These are phyloP conservation scores for Cephalopterus ornatus DNA, from an alignment of 2,113 vertebrate genomes.

Conservation along the genomic window DNA sequence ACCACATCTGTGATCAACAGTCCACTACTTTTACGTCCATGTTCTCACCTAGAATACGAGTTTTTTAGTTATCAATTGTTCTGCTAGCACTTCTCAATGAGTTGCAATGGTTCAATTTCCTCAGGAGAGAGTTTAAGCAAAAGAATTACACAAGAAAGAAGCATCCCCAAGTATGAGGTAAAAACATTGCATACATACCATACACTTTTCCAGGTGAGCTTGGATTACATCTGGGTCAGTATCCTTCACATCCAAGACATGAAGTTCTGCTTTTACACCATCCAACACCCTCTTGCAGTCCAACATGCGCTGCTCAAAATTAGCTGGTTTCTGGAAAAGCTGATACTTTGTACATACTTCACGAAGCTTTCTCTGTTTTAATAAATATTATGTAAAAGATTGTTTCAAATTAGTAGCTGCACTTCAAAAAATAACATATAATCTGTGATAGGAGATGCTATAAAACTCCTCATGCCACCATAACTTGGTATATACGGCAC, in stretches of 20 bases:
- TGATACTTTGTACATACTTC: slow-evolving; percentile 96
- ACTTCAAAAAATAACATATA: neutral
- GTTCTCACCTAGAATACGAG: neutral
- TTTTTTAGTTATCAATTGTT: neutral
- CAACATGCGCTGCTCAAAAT: slow-evolving; percentile 97
- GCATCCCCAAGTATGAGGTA: neutral
- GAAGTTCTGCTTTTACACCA: slow-evolving; percentile 86
- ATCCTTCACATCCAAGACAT: slow-evolving; percentile 84
- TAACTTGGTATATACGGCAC: neutral
- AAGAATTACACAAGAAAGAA: neutral
- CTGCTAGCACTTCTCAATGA: neutral
- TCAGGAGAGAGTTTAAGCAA: neutral
- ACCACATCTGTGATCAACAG: neutral
- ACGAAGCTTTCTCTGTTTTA: slow-evolving; percentile 87
- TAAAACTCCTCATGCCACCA: neutral
- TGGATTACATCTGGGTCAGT: slow-evolving; percentile 89
- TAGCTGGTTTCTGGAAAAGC: slow-evolving; percentile 97
- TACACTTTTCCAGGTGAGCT: slow-evolving; percentile 85
- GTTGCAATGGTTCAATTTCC: neutral
- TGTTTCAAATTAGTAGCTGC: neutral
- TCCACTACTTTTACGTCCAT: neutral
- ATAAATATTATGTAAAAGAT: neutral
- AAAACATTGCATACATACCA: slow-evolving; percentile 76
- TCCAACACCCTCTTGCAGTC: slow-evolving; percentile 92
- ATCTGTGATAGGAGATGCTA: no score